These are phyloP conservation scores for Pithys albifrons DNA, from an alignment of 2,113 vertebrate species.

Conservation along the genomic window DNA sequence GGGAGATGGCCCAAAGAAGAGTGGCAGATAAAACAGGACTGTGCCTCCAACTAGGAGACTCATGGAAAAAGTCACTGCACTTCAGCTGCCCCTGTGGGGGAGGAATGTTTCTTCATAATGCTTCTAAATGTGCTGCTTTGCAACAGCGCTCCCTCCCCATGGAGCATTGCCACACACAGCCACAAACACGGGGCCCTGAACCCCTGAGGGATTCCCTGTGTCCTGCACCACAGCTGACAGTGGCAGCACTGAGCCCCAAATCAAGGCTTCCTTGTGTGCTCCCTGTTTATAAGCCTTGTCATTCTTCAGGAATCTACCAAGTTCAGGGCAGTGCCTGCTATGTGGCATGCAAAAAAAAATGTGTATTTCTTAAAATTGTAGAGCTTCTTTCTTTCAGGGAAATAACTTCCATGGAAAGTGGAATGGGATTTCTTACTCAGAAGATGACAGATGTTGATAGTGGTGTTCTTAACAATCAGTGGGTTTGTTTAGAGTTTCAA, in stretches of 20 bases:
- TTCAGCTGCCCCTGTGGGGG: background rate
- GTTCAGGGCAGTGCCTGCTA: background rate
- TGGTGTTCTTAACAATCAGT: background rate
- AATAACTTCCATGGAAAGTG: conserved; percentile 14
- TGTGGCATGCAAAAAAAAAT: background rate
- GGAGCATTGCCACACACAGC: background rate
- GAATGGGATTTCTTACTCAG: conserved; percentile 12
- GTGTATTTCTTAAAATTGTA: background rate
- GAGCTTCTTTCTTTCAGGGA: conserved; percentile 44
- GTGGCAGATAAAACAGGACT: background rate
- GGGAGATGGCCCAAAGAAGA: background rate
- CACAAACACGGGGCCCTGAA: fast-evolving
- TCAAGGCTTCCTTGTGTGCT: background rate
- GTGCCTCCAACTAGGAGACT: background rate
- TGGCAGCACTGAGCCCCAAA: background rate
- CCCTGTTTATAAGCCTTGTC: background rate
- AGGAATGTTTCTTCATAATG: background rate
- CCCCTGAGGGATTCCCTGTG: background rate
- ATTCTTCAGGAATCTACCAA: background rate
- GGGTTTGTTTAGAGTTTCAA: background rate
- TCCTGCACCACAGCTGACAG: background rate
- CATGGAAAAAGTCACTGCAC: background rate
- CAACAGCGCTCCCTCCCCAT: background rate
- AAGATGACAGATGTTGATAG: conserved; percentile 3
- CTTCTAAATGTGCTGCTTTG: background rate